Evolutionary conservation across 2,113 vertebrate species (phyloP).

Genomic region (Corythornis cristatus): DNA sequence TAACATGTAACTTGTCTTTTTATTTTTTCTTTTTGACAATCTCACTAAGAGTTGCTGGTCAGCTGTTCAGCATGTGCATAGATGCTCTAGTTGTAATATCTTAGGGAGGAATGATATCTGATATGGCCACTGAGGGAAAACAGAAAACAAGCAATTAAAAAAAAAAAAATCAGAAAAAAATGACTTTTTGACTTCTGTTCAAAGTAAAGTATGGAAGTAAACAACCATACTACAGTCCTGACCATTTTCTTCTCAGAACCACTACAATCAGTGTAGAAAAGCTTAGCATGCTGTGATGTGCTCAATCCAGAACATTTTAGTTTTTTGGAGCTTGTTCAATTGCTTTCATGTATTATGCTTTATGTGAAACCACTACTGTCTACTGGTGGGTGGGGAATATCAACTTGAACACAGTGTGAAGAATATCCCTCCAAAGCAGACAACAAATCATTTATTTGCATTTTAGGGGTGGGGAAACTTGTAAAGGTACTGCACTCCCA

Average conservation of each 20-base stretch:
- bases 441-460: neutral
- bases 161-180: neutral
- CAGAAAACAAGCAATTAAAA: neutral
- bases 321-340: neutral
- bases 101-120: neutral
- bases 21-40: fast-evolving
- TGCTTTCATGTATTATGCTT: neutral
- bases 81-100: neutral
- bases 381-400: neutral
- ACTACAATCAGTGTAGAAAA: neutral
- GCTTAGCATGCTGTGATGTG: neutral
- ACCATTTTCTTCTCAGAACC: neutral
- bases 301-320: neutral
- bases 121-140: neutral
- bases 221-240: fast-evolving
- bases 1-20: neutral
- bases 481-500: neutral
- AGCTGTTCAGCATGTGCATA: neutral
- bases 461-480: neutral
- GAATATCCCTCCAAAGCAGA: neutral
- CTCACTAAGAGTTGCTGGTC: neutral
- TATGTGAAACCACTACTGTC: neutral
- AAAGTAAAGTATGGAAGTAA: neutral
- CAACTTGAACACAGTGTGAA: neutral
- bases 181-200: neutral